Evolutionary conservation across 2,888 invertebrate genomes (phyloP), one percentile per base, ranked within the genome.

Genomic region (Aromia moschata): DNA sequence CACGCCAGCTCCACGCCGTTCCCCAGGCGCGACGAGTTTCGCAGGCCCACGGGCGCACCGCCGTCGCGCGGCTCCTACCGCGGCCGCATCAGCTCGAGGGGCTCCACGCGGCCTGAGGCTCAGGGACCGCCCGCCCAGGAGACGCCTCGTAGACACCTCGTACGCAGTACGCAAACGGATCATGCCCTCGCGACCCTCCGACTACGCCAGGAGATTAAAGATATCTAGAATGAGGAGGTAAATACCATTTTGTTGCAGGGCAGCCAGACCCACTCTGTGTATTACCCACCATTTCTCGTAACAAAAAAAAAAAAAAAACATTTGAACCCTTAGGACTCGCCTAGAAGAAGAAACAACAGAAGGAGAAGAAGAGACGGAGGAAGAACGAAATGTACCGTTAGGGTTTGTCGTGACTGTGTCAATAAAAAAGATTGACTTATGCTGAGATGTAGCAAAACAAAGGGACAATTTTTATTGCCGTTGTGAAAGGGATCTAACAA

Each of bases 61-160:
- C 69, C 65, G 15, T 69, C 74, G 58, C 71, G 78, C 53, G 77
- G 77, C 65, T 74, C 76, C 55, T 77, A 76, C 62, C 73, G 80
- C 68, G 81, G 81, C 51, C 78, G 80, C 46, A 64, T 78, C 65
- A 77, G 74, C 64, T 78, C 81, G 71, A 81, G 83, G 60, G 82
- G 84, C 74, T 82, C 83, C 69, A n/a, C 82, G 79, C 60, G 74
- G 78, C 60, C 58, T 75, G 61, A 75, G 78, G 59, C 63, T 83
- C 61, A 80, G 84, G 75, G 84, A 85, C 69, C 84, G 84, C 74
- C 81, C 84, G 37, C 83, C 81, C 73, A 77, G 83, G 61, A 78
- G 86, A 78, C 84, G 85, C 76, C 80, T 85, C 68, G 81, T 84
- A 70, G 84, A 83, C 57, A 85, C 80, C 80, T 84, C 86, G 70